Base-by-base conservation (phyloP, 2,888 invertebrate species). In the Sinopyrophorus schimmeli region DNA sequence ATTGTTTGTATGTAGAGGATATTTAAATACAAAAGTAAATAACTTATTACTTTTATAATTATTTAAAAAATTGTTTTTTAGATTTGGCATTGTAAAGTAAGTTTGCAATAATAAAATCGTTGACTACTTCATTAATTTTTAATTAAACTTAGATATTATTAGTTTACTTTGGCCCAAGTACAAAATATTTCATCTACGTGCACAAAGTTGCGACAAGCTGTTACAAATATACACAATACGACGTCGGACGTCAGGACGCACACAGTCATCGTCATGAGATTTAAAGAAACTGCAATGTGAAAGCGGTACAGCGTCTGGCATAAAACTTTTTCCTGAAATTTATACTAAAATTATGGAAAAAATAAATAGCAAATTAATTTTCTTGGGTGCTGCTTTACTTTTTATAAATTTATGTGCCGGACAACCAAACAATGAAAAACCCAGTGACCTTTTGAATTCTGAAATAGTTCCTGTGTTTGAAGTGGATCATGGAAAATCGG, bases 401-500 rank as follows among this genome's bases (percentile, higher is more conserved):
- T 37, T 11, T 37, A 9, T 28, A 15, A 28, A 41, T 28, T 12
- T 17, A 16, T 31, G 31, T 24, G 23, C 15, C 2, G 43, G 10
- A 4, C 10, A 34, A 27, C 11, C 12, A 1, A n/a, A 11, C n/a
- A 7, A n/a, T 17, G 16, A 11, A 14, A 26, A 16, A n/a, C 15
- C 23, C 3, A 24, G 24, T 10, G 32, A 42, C 9, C 9, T 37
- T 20, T 3, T 32, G 3, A 17, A 38, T 17, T 6, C 1, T 9
- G 14, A 24, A 18, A 35, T 26, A 7, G 5, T 43, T 12, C 16
- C 31, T 15, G 21, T 12, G 16, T 61, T 65, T 34, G 79, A 82
- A 71, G 81, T 83, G 17, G 66, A 75, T 43, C 77, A 76, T 34
- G 84, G 84, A 40, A 74, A 77, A 39, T 78, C 78, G 43, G 81